Percentiles rank a stretch among this genome's conserved stretches.
Evolutionary conservation across 2,888 invertebrate genomes (phyloP).

Genomic region (Plagiodera versicolora): DNA sequence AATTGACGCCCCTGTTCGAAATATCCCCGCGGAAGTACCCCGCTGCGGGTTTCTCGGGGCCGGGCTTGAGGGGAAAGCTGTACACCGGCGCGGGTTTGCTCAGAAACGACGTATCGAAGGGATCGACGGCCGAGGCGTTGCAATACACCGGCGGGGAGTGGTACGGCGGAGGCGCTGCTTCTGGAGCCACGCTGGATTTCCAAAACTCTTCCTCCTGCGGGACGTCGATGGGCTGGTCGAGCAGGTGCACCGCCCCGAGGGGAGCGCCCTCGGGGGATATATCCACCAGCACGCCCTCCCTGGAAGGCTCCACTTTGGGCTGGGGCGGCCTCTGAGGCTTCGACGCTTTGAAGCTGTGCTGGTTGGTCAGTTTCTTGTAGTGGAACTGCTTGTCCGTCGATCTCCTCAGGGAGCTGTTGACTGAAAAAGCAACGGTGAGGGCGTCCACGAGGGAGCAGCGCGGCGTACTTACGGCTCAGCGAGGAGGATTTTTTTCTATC

Average conservation of each 20-base stretch:
- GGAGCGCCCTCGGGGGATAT: slow-evolving; percentile 60
- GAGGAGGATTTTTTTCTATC: slow-evolving; percentile 56
- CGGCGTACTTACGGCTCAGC: neutral
- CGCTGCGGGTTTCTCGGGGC: slow-evolving; percentile 11
- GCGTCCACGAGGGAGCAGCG: too few species aligned
- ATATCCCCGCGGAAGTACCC: slow-evolving; percentile 40
- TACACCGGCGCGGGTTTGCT: slow-evolving; percentile 17
- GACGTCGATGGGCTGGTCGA: slow-evolving; percentile 76
- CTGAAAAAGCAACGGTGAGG: slow-evolving; percentile 23
- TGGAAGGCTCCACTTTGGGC: slow-evolving; percentile 44
- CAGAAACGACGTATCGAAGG: slow-evolving; percentile 66
- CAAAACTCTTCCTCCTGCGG: slow-evolving; percentile 55
- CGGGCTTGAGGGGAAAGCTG: slow-evolving; percentile 19
- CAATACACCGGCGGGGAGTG: slow-evolving; percentile 61
- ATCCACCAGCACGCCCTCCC: slow-evolving; percentile 76
- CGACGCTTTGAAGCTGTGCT: slow-evolving; percentile 47
- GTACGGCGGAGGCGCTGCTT: slow-evolving; percentile 56
- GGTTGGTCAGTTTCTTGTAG: slow-evolving; percentile 82
- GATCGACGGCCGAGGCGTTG: slow-evolving; percentile 61
- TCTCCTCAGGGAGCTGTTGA: slow-evolving; percentile 35
- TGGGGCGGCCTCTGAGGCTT: slow-evolving; percentile 56
- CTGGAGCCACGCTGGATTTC: slow-evolving; percentile 26
- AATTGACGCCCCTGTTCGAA: slow-evolving; percentile 38
- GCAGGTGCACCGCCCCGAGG: slow-evolving; percentile 57
- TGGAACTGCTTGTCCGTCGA: slow-evolving; percentile 69